These are phyloP conservation scores for Diceros bicornis DNA, from an alignment of 2,797 vertebrate species.

Conservation along the genomic window DNA sequence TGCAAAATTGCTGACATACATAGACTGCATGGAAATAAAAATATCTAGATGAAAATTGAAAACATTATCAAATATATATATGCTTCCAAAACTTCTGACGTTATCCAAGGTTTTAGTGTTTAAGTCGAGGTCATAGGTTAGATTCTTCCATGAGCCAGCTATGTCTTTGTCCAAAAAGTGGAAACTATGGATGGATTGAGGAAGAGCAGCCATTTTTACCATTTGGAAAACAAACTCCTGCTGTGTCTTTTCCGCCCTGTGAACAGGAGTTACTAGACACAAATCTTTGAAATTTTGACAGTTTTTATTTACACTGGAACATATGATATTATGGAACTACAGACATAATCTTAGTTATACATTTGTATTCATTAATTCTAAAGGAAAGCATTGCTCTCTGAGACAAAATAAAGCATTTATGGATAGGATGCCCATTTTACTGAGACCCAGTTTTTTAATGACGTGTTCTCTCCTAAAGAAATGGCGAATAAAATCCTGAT, in stretches of 20 bases:
- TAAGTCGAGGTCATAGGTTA: not conserved
- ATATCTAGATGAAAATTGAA: constrained; percentile 3
- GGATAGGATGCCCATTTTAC: not conserved
- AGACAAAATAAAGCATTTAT: not conserved
- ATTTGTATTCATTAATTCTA: not conserved
- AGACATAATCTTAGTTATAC: not conserved
- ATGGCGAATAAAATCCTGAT: constrained; percentile 80
- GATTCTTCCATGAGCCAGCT: not conserved
- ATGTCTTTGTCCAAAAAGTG: not conserved
- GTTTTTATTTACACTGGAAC: not conserved
- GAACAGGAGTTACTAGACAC: not conserved
- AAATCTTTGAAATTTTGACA: constrained; percentile 10
- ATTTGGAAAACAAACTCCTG: not conserved
- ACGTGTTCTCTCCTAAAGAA: constrained; percentile 65
- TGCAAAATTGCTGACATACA: not conserved
- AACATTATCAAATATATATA: not conserved
- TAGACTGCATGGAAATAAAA: not conserved
- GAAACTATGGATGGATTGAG: not conserved
- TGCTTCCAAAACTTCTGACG: not conserved
- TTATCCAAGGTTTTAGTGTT: not conserved
- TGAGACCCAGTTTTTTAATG: constrained; percentile 70
- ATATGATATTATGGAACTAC: not conserved
- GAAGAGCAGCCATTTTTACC: not conserved
- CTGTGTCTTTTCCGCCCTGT: not conserved
- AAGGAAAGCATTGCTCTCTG: not conserved